A percentile compares a stretch with the other conserved stretches of the same genome.
Conservation (phyloP, 1,140 invertebrate species). For the Stegodyphus dumicola region DNA sequence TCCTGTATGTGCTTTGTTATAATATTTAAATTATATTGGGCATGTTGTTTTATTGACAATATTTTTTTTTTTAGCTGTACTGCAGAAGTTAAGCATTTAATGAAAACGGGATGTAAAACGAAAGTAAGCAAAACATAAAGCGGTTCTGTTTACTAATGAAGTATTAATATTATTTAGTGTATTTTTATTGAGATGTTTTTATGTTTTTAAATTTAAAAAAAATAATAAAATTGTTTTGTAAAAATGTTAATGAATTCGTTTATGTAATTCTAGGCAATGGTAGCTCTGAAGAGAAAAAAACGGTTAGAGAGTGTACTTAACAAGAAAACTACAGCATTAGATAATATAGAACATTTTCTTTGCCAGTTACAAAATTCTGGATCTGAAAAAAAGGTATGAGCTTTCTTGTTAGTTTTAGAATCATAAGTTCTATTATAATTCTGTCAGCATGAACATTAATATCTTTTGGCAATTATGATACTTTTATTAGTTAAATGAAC, state of each 20-base stretch:
- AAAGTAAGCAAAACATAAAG: constrained; percentile 10
- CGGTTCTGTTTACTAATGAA: neutral
- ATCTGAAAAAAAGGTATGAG: constrained; percentile 34
- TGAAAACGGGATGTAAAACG: constrained; percentile 21
- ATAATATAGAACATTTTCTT: constrained; percentile 46
- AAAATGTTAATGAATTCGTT: neutral
- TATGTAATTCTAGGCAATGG: constrained; percentile 17
- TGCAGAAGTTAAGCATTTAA: neutral
- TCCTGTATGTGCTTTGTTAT: neutral
- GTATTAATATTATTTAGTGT: neutral
- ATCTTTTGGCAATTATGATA: no score
- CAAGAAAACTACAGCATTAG: constrained; percentile 25
- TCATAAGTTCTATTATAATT: no score
- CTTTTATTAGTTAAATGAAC: no score
- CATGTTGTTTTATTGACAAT: neutral
- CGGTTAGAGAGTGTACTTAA: constrained; percentile 1
- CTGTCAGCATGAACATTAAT: no score
- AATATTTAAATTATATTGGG: constrained; percentile 1
- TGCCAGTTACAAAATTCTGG: constrained; percentile 34
- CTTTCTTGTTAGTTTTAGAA: no score
- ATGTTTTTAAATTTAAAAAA: no score
- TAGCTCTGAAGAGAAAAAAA: constrained; percentile 35
- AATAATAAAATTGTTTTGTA: neutral
- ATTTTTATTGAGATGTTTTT: no score
- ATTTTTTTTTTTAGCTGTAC: constrained; percentile 6